Evolutionary conservation across 2,797 vertebrate species (phyloP), one percentile per base, ranked within the genome.

Genomic region (Melopsittacus undulatus): DNA sequence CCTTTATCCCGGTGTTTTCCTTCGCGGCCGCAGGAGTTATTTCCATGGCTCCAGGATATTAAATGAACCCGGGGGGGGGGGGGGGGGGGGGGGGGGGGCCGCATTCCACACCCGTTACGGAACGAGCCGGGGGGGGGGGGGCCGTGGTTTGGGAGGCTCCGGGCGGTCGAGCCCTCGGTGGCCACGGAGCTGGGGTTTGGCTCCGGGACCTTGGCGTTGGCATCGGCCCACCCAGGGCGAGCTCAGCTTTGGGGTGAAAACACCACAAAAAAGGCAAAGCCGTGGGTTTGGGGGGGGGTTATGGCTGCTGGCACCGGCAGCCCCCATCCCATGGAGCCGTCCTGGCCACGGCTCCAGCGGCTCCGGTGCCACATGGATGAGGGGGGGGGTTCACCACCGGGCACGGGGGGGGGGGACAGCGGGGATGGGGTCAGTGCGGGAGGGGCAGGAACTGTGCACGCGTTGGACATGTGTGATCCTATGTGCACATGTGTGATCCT

Each of bases 1-100:
- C 86, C 90, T 96, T 96, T 96, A 86, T 96, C 87, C 92, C 66
- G 66, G n/a, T 90, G 83, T 92, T 94, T 89, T 72, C 87, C 76
- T 86, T 94, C 70, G 90, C 94, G 97, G 97, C 98, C 98, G 96
- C 98, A 98, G 64, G 96, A 98, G 98, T 98, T 98, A 95, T 96
- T 96, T 96, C 94, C 95, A 96, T 98, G 98, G 98, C 98, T 98
- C 97, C 98, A 97, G 98, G 98, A 98, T 98, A 98, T 98, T 98
- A 98, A 98, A 98, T n/a, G n/a, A n/a, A n/a, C n/a, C n/a, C n/a
- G n/a, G n/a, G n/a, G n/a, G n/a, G n/a, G n/a, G n/a, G n/a, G n/a
- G n/a, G n/a, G n/a, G 91, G 96, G 97, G 97, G 97, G 98, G 96
- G n/a, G n/a, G n/a, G n/a, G n/a, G n/a, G n/a, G n/a, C n/a, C 97